Evolutionary conservation across 2,888 invertebrate species (phyloP).

Genomic region (Volucella inanis): DNA sequence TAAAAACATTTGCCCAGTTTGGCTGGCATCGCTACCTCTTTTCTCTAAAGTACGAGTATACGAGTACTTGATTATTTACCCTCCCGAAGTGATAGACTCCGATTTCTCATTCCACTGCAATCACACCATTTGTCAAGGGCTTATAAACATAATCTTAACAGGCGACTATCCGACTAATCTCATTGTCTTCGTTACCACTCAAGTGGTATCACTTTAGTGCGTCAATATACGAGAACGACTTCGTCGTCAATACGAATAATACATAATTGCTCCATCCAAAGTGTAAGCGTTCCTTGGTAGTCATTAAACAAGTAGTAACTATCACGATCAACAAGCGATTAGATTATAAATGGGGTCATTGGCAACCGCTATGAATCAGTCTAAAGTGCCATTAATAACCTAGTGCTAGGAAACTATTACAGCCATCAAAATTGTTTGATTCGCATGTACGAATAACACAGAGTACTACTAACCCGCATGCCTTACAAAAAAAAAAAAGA

Average conservation of each 20-base stretch:
- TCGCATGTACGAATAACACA: no score
- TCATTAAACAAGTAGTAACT: slow-evolving; percentile 30
- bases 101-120: no score
- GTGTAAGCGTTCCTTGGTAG: background rate
- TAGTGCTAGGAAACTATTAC: background rate
- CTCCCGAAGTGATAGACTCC: no score
- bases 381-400: slow-evolving; percentile 4
- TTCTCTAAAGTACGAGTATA: no score
- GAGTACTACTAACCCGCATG: no score
- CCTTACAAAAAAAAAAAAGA: no score
- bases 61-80: no score
- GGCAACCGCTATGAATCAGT: slow-evolving; percentile 30
- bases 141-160: background rate
- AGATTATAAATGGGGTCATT: slow-evolving; percentile 42
- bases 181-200: background rate
- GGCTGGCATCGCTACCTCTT: no score
- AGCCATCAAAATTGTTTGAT: background rate
- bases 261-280: no score
- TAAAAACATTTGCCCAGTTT: no score
- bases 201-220: slow-evolving; percentile 34
- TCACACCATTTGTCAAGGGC: no score
- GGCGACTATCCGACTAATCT: background rate
- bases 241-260: no score
- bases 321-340: slow-evolving; percentile 26
- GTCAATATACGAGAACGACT: background rate